Base-by-base conservation (phyloP, 2,888 invertebrate genomes). In the Agelastica alni region DNA sequence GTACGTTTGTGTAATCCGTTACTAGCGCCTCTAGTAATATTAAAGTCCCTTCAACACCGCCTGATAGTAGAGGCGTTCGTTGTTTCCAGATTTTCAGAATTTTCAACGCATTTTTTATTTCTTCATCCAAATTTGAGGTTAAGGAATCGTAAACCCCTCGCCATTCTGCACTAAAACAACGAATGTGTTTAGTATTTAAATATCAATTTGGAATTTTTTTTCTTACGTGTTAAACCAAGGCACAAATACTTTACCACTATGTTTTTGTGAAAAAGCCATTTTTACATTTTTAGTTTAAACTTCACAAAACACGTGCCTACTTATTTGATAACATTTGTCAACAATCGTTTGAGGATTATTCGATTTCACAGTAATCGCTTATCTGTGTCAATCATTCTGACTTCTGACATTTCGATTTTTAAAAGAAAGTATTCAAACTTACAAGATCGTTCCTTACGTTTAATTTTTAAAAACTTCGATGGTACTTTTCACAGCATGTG, bases 21-120 rank as follows among this genome's bases (percentile, higher is more conserved):
- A 81, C 55, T 17, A 80, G 67, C 7, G 83, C 82, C 73, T 83
- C 80, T 12, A 85, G 70, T 59, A 85, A 70, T 44, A 79, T 78
- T 44, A 83, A 67, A 1, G 85, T 85, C 16, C 84, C 83, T 73
- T 84, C 84, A 55, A 85, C 77, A n/a, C 82, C 84, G 37, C 82
- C 79, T 17, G 83, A 82, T 52, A 85, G 69, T 26, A 78, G 75
- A 4, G 82, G 81, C 52, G 78, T 80, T 58, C 85, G 76, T 9
- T 77, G 73, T 75, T 84, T 84, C 85, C 85, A 85, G 53, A 82
- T 69, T 44, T 76, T 70, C 56, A 85, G 68, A n/a, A 76, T 67
- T 51, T 79, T 69, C 53, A 83, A 73, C 22, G 80, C 83, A 59
- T 77, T 67, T 65, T 70, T 65, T 71, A 77, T 77, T 32, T 72